phyloP scores from a whole-genome alignment of 2,113 vertebrate species.

The Hemibagrus wyckioides region DNA sequence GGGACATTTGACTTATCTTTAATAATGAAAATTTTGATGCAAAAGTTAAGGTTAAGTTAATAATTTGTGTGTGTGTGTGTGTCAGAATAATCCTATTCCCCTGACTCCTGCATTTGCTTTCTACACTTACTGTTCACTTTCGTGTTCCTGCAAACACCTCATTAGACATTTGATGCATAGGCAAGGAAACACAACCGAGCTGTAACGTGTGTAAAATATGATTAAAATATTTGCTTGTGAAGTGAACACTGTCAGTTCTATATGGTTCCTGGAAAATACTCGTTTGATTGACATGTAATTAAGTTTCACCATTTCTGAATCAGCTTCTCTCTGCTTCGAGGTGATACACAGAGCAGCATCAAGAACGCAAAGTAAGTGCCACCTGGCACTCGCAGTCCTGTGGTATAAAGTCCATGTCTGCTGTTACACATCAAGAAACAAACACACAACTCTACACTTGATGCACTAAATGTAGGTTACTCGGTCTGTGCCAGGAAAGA shows the following conservation, averaged over 20 bases:
- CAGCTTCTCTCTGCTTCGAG: neutral
- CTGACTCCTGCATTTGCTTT: constrained; percentile 1
- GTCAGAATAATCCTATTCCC: constrained; percentile 28
- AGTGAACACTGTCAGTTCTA: neutral
- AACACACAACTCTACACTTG: neutral
- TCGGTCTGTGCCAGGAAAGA: neutral
- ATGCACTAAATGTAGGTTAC: constrained; percentile 31
- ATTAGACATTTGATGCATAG: neutral
- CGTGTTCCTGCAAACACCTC: constrained; percentile 7
- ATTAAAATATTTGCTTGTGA: neutral
- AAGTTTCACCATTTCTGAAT: neutral
- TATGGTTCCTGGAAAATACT: neutral
- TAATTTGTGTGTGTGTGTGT: neutral
- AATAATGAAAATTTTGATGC: neutral
- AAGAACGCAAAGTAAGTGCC: neutral
- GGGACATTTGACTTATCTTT: too few species aligned
- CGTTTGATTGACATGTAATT: neutral
- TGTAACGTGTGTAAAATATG: neutral
- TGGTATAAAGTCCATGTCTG: neutral
- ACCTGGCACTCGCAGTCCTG: neutral
- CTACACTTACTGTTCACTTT: neutral
- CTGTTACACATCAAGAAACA: neutral
- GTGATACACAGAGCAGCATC: neutral
- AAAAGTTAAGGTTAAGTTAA: neutral
- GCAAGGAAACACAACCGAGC: neutral